phyloP scores from a whole-genome alignment of 2,113 vertebrate species.

The Phylloscopus trochiloides region DNA sequence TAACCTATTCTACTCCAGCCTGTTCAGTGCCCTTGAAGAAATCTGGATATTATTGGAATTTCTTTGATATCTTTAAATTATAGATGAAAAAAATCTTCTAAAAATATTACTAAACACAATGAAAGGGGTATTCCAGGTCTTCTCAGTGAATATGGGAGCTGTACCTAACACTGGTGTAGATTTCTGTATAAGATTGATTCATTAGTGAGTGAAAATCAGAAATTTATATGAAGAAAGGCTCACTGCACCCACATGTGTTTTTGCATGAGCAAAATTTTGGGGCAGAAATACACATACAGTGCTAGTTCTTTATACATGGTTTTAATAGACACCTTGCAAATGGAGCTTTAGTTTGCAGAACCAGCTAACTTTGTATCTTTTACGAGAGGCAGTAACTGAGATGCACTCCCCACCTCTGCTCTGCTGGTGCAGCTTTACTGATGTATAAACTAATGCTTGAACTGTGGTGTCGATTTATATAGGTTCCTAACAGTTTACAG shows the following conservation, averaged over 20 bases:
- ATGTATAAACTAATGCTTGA: background rate
- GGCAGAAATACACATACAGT: background rate
- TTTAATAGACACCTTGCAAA: background rate
- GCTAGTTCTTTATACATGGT: background rate
- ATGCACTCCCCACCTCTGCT: fast-evolving
- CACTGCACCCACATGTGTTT: background rate
- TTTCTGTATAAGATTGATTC: background rate
- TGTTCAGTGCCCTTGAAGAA: background rate
- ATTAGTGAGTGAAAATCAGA: background rate
- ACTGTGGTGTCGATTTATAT: background rate
- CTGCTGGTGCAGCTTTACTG: background rate
- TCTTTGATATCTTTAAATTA: background rate
- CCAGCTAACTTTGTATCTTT: background rate
- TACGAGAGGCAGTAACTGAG: background rate
- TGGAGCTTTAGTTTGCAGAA: background rate
- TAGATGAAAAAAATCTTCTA: background rate
- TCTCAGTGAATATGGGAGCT: background rate
- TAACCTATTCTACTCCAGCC: background rate
- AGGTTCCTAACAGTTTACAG: background rate
- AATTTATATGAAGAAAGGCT: background rate
- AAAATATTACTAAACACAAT: background rate
- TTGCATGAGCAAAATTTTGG: background rate
- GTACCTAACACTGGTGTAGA: background rate
- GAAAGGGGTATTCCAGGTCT: background rate
- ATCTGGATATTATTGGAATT: background rate